Evolutionary conservation across 2,888 invertebrate genomes (phyloP), one percentile per base, ranked within the genome.

Genomic region (Pheosia tremula): DNA sequence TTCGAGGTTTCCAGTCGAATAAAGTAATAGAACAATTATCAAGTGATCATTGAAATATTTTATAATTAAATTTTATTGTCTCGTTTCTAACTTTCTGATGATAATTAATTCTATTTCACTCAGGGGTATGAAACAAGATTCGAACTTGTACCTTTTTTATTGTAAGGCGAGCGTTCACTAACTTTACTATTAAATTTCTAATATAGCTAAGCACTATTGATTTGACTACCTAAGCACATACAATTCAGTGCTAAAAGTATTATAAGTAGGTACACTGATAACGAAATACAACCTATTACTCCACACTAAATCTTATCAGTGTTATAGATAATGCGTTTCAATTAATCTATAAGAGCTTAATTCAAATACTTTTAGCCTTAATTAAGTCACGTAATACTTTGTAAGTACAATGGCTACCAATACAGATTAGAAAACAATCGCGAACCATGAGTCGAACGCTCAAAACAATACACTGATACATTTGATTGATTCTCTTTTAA

Each of bases 401-500:
- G 58, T 56, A 47, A n/a, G 56, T 47, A 61, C 58, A 59, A 66
- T 37, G 56, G 75, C 76, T 75, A 73, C 76, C 76, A 60, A 70
- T 72, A 62, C 61, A 57, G 61, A 61, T 50, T 63, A 57, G 57
- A 66, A 56, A 45, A 68, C 60, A 65, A 64, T 58, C 65, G 63
- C 57, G 58, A 43, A 64, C 59, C 24, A 64, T 64, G 55, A 62
- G 68, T 65, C 60, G 53, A 63, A 56, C 45, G 36, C 60, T 62
- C 70, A 66, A 75, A 74, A 75, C 76, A 75, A 76, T 72, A 59
- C 64, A 13, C 11, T 63, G 69, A 64, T 69, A 58, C 59, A 59
- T 61, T 64, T 64, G 71, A 75, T 75, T 77, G 71, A 74, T 75
- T 74, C 72, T 77, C 63, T 69, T 66, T 56, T 39, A 38, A 5